Evolutionary conservation across 2,113 vertebrate genomes (phyloP).

Genomic region (Charadrius vociferus): DNA sequence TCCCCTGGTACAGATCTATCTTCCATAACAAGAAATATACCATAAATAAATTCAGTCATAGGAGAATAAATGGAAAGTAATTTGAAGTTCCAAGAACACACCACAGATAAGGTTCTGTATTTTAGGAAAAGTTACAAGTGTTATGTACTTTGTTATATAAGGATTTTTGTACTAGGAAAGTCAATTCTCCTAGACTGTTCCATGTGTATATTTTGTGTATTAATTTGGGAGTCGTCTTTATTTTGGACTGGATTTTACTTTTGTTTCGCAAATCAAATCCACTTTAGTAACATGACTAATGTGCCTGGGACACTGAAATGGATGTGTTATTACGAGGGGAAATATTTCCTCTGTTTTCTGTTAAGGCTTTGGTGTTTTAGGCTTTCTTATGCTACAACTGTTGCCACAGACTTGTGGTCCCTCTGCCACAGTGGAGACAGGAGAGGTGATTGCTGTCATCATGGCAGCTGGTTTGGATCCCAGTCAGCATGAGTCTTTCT

Average conservation of each 20-base stretch:
- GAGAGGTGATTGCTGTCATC: background rate
- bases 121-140: background rate
- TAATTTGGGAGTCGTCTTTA: background rate
- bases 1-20: background rate
- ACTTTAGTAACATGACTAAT: background rate
- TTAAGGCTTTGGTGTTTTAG: background rate
- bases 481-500: background rate
- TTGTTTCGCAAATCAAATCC: background rate
- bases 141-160: background rate
- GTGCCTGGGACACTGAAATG: background rate
- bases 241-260: background rate
- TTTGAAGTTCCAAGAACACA: background rate
- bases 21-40: background rate
- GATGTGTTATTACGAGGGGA: background rate
- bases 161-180: background rate
- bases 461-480: background rate
- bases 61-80: background rate
- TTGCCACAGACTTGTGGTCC: background rate
- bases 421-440: background rate
- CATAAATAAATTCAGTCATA: background rate
- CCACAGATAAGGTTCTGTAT: background rate
- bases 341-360: background rate
- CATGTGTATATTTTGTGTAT: background rate
- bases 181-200: background rate
- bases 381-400: background rate